phyloP scores from a whole-genome alignment of 2,888 invertebrate genomes.

The Neocrepidodera transversa region DNA sequence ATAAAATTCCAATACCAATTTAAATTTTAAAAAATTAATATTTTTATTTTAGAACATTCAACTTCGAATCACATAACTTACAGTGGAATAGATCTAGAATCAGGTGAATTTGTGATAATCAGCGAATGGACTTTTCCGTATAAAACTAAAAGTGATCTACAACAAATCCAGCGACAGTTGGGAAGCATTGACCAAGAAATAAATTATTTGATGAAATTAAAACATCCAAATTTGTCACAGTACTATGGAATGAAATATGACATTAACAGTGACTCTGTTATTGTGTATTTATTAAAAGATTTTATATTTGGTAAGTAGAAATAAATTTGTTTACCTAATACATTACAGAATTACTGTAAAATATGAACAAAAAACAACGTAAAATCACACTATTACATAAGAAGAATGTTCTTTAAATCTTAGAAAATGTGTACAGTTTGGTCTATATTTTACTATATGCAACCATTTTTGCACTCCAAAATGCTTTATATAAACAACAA shows the following conservation, averaged over 20 bases:
- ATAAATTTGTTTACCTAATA: background rate
- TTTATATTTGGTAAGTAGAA: conserved; percentile 64
- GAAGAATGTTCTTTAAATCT: too few relatives aligned
- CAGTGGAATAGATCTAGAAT: conserved; percentile 76
- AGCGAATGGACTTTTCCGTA: conserved; percentile 76
- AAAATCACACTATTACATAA: too few relatives aligned
- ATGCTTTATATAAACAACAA: too few relatives aligned
- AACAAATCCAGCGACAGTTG: conserved; percentile 65
- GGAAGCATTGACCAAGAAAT: conserved; percentile 80
- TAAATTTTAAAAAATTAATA: background rate
- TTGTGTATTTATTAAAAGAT: conserved; percentile 74
- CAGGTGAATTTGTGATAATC: conserved; percentile 75
- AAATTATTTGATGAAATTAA: conserved; percentile 71
- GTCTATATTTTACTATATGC: too few relatives aligned
- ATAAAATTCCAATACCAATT: background rate
- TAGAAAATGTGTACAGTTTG: too few relatives aligned
- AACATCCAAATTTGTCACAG: conserved; percentile 75
- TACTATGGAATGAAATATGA: conserved; percentile 76
- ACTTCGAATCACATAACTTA: conserved; percentile 76
- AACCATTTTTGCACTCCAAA: too few relatives aligned
- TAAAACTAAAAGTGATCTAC: conserved; percentile 55
- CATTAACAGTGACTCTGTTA: conserved; percentile 68
- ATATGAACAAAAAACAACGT: too few relatives aligned
- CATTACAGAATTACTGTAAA: too few relatives aligned
- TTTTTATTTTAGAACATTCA: conserved; percentile 69